Evolutionary conservation across 2,888 invertebrate species (phyloP), one percentile per base, ranked within the genome.

Genomic region (Odontomyia ornata): DNA sequence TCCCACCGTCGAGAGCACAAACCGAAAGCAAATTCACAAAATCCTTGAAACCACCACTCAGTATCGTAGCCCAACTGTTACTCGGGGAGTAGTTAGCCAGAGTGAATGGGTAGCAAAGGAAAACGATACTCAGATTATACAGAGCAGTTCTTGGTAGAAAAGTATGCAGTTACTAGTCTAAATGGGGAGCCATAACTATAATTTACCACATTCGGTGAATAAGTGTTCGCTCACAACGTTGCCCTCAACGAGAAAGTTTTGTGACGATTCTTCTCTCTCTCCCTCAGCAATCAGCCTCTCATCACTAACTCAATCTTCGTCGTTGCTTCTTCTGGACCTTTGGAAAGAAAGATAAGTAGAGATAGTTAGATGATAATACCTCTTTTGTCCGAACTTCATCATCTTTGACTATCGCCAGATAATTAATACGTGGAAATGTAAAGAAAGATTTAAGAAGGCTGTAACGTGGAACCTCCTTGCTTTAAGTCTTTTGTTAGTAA

Each of bases 351-450:
- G 72, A 72, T 72, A 72, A 72, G 56, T 72, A 21, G 21, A 52
- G 18, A 57, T 52, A 72, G 57, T 72, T 57, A 30, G 72, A 52
- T 47, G 56, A 57, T 47, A 52, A 72, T 72, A 57, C 30, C 28
- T 72, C 72, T 72, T 72, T 72, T 56, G 56, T 57, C 30, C 30
- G 57, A n/a, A 28, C 56, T 52, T 56, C 27, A 62, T 62, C 62
- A 28, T 62, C 28, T 27, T 62, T 11, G 36, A 62, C 27, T 27
- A 27, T 62, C 62, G 15, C 21, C 5, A 23, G 13, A 60, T 23
- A 60, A 21, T 27, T n/a, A 1, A 1, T 9, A 15, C 18, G 9
- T 36, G 36, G 36, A 36, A 36, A 36, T 9, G 36, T 36, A 36
- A 36, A 9, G 9, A 36, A 36, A 5, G 36, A 3, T 36, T 36